phyloP scores from a whole-genome alignment of 2,797 vertebrate genomes.

The Silurus aristotelis region DNA sequence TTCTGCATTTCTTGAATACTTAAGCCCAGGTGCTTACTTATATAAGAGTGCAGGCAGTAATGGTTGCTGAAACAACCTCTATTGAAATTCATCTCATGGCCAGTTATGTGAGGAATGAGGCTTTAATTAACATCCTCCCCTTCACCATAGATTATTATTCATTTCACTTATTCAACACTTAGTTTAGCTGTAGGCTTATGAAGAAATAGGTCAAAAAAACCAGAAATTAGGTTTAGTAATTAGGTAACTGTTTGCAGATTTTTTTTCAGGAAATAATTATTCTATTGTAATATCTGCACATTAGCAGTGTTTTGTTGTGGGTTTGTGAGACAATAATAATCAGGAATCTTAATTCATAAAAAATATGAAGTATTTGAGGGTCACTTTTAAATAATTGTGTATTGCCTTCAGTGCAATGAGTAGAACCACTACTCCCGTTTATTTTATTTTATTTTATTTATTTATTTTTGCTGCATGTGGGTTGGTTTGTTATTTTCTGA shows the following conservation, averaged over 20 bases:
- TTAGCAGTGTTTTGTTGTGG: not conserved
- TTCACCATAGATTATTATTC: conserved; percentile 35
- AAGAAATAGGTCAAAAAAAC: not conserved
- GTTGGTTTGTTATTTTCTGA: not conserved
- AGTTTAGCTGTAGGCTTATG: conserved; percentile 9
- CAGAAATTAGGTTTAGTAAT: not conserved
- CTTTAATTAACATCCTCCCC: conserved; percentile 67
- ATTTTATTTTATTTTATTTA: too few relatives aligned
- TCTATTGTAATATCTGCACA: not conserved
- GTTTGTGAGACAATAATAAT: not conserved
- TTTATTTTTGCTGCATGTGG: not conserved
- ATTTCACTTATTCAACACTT: conserved; percentile 21
- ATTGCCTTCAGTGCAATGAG: not conserved
- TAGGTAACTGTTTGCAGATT: not conserved
- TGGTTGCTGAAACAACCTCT: conserved; percentile 48
- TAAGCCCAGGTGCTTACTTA: conserved; percentile 71
- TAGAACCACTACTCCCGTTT: not conserved
- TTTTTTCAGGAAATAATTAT: not conserved
- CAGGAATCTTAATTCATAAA: not conserved
- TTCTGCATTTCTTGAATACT: conserved; percentile 66
- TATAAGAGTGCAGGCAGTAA: conserved; percentile 56
- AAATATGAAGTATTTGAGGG: not conserved
- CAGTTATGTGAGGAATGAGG: conserved; percentile 71
- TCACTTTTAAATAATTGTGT: not conserved
- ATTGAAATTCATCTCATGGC: conserved; percentile 51